Evolutionary conservation across 2,888 invertebrate species (phyloP).

Genomic region (Agrotis ipsilon): DNA sequence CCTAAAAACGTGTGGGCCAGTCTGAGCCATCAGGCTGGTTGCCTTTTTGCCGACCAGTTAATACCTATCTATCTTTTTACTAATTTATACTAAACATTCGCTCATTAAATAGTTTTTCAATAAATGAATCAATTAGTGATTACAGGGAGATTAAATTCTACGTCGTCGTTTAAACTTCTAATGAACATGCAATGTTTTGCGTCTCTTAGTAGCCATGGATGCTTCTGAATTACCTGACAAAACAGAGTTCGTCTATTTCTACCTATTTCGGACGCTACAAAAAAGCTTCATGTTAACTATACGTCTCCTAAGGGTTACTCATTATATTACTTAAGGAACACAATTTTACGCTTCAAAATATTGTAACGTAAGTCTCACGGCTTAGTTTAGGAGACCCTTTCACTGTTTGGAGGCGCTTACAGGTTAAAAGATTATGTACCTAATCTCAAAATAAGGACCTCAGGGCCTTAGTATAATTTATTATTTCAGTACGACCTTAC

Average conservation of each 20-base stretch:
- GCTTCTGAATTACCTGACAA: neutral
- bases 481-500: too few species aligned
- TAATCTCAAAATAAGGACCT: neutral
- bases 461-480: too few species aligned
- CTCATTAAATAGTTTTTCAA: too few species aligned
- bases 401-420: neutral
- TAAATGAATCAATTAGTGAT: too few species aligned
- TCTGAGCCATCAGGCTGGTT: too few species aligned
- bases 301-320: too few species aligned
- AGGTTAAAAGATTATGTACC: neutral
- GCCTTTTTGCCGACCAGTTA: neutral
- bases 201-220: neutral
- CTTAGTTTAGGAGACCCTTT: conserved; percentile 10
- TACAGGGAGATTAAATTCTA: neutral
- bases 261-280: too few species aligned
- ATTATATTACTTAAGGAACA: neutral
- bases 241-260: too few species aligned
- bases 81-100: too few species aligned
- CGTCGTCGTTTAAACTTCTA: neutral
- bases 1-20: neutral
- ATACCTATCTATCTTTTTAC: neutral
- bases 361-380: neutral
- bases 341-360: neutral
- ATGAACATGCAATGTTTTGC: neutral
- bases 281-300: too few species aligned